Percentiles rank a stretch among this genome's conserved stretches.
These are phyloP conservation scores for Dicrostonyx torquatus DNA, from an alignment of 2,797 vertebrate genomes.

Conservation along the genomic window DNA sequence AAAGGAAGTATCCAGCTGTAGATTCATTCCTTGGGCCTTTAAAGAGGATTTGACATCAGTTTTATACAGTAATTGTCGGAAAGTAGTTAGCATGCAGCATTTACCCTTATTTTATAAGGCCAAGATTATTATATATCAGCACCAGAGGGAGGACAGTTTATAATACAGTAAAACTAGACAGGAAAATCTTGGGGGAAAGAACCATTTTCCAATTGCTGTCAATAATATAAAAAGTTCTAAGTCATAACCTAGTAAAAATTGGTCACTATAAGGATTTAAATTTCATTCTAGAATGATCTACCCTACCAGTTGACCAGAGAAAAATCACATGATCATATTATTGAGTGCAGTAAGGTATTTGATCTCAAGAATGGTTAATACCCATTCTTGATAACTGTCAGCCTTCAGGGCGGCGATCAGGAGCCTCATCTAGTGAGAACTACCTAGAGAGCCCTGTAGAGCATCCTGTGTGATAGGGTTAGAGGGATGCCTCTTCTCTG, in stretches of 20 bases:
- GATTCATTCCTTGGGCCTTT: constrained; percentile 1
- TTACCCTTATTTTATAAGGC: neutral
- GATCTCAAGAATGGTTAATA: too few species aligned
- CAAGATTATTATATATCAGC: neutral
- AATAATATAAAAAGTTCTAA: neutral
- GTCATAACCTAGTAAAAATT: neutral
- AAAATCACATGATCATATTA: neutral
- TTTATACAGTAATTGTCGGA: neutral
- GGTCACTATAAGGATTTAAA: too few species aligned
- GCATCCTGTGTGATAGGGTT: too few species aligned
- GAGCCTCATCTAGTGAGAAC: neutral
- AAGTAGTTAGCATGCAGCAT: neutral
- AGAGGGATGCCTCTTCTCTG: neutral
- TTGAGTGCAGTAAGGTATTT: neutral
- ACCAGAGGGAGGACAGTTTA: neutral
- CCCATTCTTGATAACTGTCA: too few species aligned
- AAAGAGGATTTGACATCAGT: neutral
- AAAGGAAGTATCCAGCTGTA: neutral
- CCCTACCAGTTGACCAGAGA: neutral
- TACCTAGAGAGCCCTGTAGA: neutral
- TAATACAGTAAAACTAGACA: neutral
- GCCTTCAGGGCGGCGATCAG: neutral
- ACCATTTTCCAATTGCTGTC: neutral
- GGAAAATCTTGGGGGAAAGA: neutral
- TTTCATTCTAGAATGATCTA: neutral